These are phyloP conservation scores for Neotoma lepida DNA, from an alignment of 2,113 vertebrate species.

Conservation along the genomic window DNA sequence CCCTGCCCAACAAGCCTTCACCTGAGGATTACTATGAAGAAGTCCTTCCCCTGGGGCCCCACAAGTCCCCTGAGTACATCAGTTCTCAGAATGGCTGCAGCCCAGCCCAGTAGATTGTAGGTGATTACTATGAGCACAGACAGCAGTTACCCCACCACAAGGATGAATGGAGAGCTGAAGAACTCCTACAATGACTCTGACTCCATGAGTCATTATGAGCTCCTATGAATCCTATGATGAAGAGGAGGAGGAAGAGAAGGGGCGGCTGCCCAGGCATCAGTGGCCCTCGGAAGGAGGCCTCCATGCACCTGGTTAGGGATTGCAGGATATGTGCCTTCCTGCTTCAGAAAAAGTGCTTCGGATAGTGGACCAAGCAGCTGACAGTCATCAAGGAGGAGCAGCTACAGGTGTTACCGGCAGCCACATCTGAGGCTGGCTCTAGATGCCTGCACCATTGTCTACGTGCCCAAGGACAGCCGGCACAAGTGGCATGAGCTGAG, in stretches of 20 bases:
- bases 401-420: constrained; percentile 89
- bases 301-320: constrained; percentile 91
- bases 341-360: constrained; percentile 96
- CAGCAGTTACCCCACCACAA: too few species aligned
- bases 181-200: constrained; percentile 99
- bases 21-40: too few species aligned
- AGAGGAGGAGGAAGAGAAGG: constrained; percentile 95
- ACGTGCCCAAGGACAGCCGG: background rate
- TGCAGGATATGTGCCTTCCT: constrained; percentile 96
- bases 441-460: too few species aligned
- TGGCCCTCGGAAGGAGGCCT: constrained; percentile 94
- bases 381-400: constrained; percentile 94
- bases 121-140: too few species aligned
- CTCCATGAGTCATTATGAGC: constrained; percentile 96
- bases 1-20: too few species aligned
- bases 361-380: constrained; percentile 98
- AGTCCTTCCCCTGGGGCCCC: too few species aligned
- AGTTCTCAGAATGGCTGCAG: too few species aligned
- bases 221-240: constrained; percentile 98
- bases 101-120: too few species aligned
- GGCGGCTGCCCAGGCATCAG: constrained; percentile 87
- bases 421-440: fast-evolving
- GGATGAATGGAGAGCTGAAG: too few species aligned
- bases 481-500: too few species aligned
- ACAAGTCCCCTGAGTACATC: too few species aligned